Base-by-base conservation (phyloP, 2,113 vertebrate species). In the Tamias sibiricus region DNA sequence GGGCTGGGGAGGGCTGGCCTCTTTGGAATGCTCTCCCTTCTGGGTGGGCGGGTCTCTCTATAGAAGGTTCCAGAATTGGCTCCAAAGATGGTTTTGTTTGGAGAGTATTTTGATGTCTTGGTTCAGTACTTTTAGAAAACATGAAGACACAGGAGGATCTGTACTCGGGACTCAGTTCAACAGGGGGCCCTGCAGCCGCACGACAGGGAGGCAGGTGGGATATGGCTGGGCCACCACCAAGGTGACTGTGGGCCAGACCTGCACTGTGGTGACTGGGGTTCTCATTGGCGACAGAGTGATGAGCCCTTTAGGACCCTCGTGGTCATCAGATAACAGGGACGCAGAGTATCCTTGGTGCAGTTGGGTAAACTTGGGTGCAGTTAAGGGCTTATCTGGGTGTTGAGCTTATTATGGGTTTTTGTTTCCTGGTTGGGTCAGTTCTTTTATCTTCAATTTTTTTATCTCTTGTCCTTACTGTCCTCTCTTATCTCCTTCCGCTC, bases 121-220 rank as follows among this genome's bases (percentile, higher is more conserved):
- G 14, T 95, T 95, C 57, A 89, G 69, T 64, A 26, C 47, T 97
- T 90, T 95, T 57, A 92, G 80, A 86, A 95, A 91, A 90, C 44
- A 52, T 20, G 77, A 85, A 89, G 92, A 47, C 69, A 59, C 44
- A 72, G 62, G 32, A 54, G 77, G 88, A 64, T 37, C 79, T 40
- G 12, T 94, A 62, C 26, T 96, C 44, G 44, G 69, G 57, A 80
- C 79, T 91, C 7, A 42, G 47, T 87, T 94, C 62, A 13, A 68
- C 71, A 40, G 54, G 35, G 66, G 32, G 30, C 17, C 44, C n/a
- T 52, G 1, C 30, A 42, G n/a, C 44, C 64, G 8, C 4, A 0
- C 4, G 10, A 24, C 0, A 10, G 49, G 26, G 88, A 79, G 71
- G 64, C 6, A 10, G 59, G 8, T 4, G 1, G 1, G 32, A 6